Evolutionary conservation across 1,140 invertebrate genomes (phyloP), one percentile per base, ranked within the genome.

Genomic region (Drosophila pachea): DNA sequence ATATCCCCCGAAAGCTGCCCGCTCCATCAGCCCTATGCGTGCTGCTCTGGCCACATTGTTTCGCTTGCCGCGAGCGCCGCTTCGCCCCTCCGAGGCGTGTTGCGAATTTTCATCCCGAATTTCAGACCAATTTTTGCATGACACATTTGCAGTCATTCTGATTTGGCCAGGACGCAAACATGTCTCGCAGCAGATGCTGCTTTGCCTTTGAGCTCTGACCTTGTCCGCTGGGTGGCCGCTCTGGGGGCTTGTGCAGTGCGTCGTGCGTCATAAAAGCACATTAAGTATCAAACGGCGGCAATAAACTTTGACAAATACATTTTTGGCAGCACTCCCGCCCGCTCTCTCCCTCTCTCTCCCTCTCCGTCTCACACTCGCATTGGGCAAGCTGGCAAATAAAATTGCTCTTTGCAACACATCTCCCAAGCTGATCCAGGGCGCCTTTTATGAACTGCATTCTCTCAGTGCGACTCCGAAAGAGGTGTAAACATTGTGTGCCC

Each of bases 81-180:
- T 62, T 35, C 47, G 52, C 29, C 63, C 50, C 12, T 8, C 14
- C 11, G 33, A 58, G 40, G 58, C 63, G 55, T 38, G 11, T 52
- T 65, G 72, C 78, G 74, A 82, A 72, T 78, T 82, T 82, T 61
- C 67, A n/a, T 48, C 78, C 48, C 60, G 78, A 84, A 76, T 76
- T 83, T 78, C 75, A 84, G 69, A 84, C 78, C 75, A 84, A 84
- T 67, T 83, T 84, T 62, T 75, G 84, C 68, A 83, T 76, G 78
- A 69, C 79, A 84, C 78, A 83, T 78, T 83, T 84, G 75, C 78
- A 83, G 79, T 73, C 79, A 84, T 84, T 83, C 78, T 83, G 78
- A 84, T 84, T 83, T 84, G 79, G 50, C 52, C 55, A 64, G 36
- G 38, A 33, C 7, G 47, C 16, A 65, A 53, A 60, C 14, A 43